Base-by-base conservation (phyloP, 1,140 invertebrate genomes). In the Pogonomyrmex californicus region DNA sequence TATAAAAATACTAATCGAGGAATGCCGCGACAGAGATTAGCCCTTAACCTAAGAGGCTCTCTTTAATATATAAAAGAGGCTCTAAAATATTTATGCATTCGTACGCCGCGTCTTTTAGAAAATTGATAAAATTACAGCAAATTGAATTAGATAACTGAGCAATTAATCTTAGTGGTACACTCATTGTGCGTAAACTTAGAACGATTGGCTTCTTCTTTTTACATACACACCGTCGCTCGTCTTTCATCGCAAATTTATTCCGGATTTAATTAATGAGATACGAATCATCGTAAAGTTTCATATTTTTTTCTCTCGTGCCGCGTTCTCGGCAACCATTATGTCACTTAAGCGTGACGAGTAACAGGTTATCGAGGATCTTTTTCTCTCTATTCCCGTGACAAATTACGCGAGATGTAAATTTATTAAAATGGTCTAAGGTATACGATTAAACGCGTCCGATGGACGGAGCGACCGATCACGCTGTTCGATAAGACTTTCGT, bases 371-470 rank as follows among this genome's bases (percentile, higher is more conserved):
- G 30, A 60, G n/a, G 17, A n/a, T 75, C 4, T 73, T 47, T 36
- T 71, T 81, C 58, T 82, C 5, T 82, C 6, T 68, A 33, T 62
- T 17, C 2, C 62, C 76, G 71, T 90, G 77, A 90, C 88, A 87
- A 90, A 90, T 89, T 87, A 66, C 38, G 78, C 65, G 71, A 41
- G 65, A 90, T 90, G 78, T 63, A 82, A 85, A 89, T 90, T 88
- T 58, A 77, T 60, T 79, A 63, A 85, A 41, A 85, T 36, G 12
- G 14, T 23, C 33, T 51, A 51, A 51, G 9, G n/a, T 79, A 56
- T 51, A 65, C 38, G 49, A 54, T 14, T 71, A 87, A 56, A 58
- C 36, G 12, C 17, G 38, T 38, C 2, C 86, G 68, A 82, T 70
- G 76, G 38, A 30, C 23, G 51, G 56, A 78, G 23, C 36, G 36